These are phyloP conservation scores for Drosophila littoralis DNA, from an alignment of 1,140 invertebrate genomes.

Conservation along the genomic window DNA sequence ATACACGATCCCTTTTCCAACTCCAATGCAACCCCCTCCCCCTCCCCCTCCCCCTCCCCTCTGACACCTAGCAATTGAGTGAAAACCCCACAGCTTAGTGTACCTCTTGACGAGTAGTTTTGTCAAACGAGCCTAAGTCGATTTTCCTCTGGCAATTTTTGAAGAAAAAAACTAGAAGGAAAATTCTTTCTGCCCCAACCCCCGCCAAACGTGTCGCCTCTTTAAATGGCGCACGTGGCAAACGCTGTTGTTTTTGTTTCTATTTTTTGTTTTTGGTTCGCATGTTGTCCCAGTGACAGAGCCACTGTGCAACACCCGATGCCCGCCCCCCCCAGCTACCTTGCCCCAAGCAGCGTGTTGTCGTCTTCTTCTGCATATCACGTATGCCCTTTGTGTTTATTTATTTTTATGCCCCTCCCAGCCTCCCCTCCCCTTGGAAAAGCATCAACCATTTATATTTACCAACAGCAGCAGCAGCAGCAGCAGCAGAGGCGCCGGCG, in stretches of 20 bases:
- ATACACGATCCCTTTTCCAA: conserved; percentile 3
- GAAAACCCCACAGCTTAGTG: conserved; percentile 2
- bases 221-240: conserved; percentile 52
- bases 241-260: conserved; percentile 13
- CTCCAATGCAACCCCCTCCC: not conserved
- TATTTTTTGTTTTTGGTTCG: not conserved
- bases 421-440: not conserved
- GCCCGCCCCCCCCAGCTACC: not conserved
- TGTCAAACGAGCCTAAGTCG: conserved; percentile 80
- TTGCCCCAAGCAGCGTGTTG: conserved; percentile 10
- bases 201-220: conserved; percentile 2
- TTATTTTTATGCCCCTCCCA: conserved; percentile 61
- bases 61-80: not conserved
- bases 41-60: not conserved
- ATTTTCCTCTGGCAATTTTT: conserved; percentile 58
- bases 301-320: conserved; percentile 17
- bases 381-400: conserved; percentile 70
- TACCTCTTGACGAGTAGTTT: conserved; percentile 62
- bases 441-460: conserved; percentile 51
- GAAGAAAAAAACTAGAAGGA: conserved; percentile 5
- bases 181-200: not conserved
- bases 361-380: conserved; percentile 49
- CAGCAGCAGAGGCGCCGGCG: not conserved
- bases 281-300: conserved; percentile 27
- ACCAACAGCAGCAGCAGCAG: conserved; percentile 17